Percentiles rank a stretch among this genome's conserved stretches.
phyloP scores from a whole-genome alignment of 2,797 vertebrate species.

The Myiothlypis coronata region DNA sequence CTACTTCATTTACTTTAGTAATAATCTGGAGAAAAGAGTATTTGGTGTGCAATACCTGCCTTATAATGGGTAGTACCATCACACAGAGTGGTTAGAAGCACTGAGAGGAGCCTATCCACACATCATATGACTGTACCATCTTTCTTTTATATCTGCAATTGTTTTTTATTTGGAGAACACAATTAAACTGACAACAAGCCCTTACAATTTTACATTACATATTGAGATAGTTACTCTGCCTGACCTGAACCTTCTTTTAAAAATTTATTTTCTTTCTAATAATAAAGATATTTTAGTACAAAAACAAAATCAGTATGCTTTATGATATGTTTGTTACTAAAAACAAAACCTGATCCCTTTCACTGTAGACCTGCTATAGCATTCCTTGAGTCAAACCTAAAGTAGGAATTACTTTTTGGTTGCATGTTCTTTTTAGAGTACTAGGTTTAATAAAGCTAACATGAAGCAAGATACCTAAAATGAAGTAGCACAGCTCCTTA shows the following conservation, averaged over 20 bases:
- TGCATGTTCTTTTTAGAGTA: background rate
- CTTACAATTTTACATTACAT: background rate
- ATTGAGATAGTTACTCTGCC: background rate
- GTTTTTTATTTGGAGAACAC: background rate
- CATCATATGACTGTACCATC: too few species aligned
- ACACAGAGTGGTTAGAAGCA: background rate
- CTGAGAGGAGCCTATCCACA: background rate
- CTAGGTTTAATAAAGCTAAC: background rate
- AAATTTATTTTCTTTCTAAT: background rate
- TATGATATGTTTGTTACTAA: background rate
- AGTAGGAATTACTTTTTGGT: background rate
- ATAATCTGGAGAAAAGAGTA: background rate
- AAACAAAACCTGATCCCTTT: background rate
- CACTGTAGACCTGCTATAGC: background rate
- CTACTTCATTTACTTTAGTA: background rate
- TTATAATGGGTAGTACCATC: background rate
- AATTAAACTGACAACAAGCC: background rate
- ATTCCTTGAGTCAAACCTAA: background rate
- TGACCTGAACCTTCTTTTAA: background rate
- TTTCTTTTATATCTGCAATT: background rate
- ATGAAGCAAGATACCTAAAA: background rate
- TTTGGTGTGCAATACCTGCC: background rate
- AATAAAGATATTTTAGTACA: background rate
- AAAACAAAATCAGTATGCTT: background rate
- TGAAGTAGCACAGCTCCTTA: background rate